These are phyloP conservation scores for Entomyzon cyanotis DNA, from an alignment of 2,113 vertebrate species.

Conservation along the genomic window DNA sequence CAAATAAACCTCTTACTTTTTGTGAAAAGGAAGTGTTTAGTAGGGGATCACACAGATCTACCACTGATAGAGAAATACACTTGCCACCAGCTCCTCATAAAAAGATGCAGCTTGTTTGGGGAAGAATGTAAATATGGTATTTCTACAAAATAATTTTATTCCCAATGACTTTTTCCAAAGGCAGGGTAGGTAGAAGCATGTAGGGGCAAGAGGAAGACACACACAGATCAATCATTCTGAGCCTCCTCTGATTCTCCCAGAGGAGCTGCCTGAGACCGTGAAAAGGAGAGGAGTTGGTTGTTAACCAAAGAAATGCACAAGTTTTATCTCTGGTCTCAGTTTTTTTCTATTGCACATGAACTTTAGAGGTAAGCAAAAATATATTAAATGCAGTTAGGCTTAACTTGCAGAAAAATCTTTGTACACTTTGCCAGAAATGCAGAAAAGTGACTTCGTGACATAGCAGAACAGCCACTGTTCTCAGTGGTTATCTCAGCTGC, in stretches of 20 bases:
- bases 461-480: background rate
- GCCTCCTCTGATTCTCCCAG: background rate
- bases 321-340: background rate
- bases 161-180: background rate
- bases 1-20: background rate
- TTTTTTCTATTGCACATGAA: background rate
- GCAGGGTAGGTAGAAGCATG: background rate
- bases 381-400: background rate
- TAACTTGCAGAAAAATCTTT: background rate
- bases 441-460: background rate
- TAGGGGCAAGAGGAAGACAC: background rate
- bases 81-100: background rate
- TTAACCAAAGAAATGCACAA: background rate
- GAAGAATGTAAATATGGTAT: background rate
- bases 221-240: background rate
- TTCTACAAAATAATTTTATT: background rate
- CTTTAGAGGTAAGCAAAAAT: background rate
- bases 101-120: background rate
- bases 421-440: background rate
- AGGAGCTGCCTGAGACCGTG: background rate
- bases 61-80: background rate
- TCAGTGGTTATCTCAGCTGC: background rate
- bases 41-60: background rate
- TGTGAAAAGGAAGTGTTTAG: background rate
- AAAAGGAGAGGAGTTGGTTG: background rate